Base-by-base conservation (phyloP, 2,113 vertebrate genomes). In the Uria aalge region DNA sequence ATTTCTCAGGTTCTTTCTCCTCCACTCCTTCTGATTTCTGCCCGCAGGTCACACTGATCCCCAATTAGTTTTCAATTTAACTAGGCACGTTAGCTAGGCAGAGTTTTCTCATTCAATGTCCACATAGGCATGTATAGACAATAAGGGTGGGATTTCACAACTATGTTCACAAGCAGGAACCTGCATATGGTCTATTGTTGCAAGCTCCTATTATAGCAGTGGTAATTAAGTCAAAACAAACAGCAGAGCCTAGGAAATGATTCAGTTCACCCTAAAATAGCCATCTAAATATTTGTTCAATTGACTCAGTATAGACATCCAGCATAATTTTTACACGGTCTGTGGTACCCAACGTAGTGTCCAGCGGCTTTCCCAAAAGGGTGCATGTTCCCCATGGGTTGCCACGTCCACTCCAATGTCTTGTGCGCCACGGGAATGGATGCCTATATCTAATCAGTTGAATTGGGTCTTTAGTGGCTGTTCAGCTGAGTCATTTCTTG, bases 341-440 rank as follows among this genome's bases (percentile, higher is more conserved):
- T 56, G 1, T 89, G 59, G n/a, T 24, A 11, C 26, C 12, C 10
- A 47, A 0, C 1, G 0, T 2, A 71, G 52, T 6, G 14, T 9
- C 41, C 12, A 75, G 22, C 23, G 53, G 16, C 27, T 66, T 27
- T 47, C 3, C n/a, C 34, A 64, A 43, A 56, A 69, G 26, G 10
- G 7, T 36, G 12, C 21, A 12, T 26, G 30, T 60, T 5, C 16
- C 21, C 9, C 3, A 2, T 12, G 24, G 38, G 5, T 81, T 52
- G 24, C 30, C 20, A 45, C 21, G 4, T 30, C n/a, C 52, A 2
- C 41, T 30, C 43, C 40, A 27, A 11, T 26, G 36, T 40, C 40
- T 43, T 87, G 15, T 17, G 8, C 4, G 3, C 14, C 40, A 3
- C 16, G 64, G 36, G 11, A 12, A 32, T 75, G 29, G 15, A 67